Percentiles rank a stretch among this genome's conserved stretches.
These are phyloP conservation scores for Catagonus wagneri DNA, from an alignment of 2,113 vertebrate genomes.

Conservation along the genomic window DNA sequence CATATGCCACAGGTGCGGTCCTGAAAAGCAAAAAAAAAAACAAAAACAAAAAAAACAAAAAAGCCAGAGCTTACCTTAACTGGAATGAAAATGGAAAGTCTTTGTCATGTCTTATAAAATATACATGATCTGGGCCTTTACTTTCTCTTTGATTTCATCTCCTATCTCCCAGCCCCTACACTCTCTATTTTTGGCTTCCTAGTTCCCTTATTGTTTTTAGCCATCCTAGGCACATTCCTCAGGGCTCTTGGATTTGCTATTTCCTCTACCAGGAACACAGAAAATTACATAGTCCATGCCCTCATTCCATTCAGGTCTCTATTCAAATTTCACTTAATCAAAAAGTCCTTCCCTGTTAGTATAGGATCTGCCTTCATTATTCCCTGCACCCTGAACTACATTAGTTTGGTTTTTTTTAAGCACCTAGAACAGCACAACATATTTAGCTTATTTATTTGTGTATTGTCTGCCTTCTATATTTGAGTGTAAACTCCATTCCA, in stretches of 20 bases:
- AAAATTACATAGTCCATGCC: background rate
- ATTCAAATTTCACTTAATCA: slow-evolving; percentile 2
- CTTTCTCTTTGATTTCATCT: background rate
- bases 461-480: slow-evolving; percentile 42
- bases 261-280: slow-evolving; percentile 47
- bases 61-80: background rate
- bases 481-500: slow-evolving; percentile 52
- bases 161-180: background rate
- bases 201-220: background rate
- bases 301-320: slow-evolving; percentile 23
- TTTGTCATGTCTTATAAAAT: background rate
- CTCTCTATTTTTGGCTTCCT: background rate
- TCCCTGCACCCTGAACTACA: background rate
- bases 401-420: slow-evolving; percentile 38
- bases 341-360: slow-evolving; percentile 10
- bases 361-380: slow-evolving; percentile 20
- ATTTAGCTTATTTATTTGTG: slow-evolving; percentile 55
- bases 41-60: too few relatives aligned
- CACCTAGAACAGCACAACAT: slow-evolving; percentile 29
- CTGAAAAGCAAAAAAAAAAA: too few relatives aligned
- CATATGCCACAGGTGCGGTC: too few relatives aligned
- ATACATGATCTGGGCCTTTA: background rate
- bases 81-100: slow-evolving; percentile 32
- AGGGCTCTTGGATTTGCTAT: background rate
- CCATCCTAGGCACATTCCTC: background rate